A percentile compares a stretch with the other conserved stretches of the same genome.
phyloP scores from a whole-genome alignment of 1,140 invertebrate genomes.

The Pentalonia nigronervosa region DNA sequence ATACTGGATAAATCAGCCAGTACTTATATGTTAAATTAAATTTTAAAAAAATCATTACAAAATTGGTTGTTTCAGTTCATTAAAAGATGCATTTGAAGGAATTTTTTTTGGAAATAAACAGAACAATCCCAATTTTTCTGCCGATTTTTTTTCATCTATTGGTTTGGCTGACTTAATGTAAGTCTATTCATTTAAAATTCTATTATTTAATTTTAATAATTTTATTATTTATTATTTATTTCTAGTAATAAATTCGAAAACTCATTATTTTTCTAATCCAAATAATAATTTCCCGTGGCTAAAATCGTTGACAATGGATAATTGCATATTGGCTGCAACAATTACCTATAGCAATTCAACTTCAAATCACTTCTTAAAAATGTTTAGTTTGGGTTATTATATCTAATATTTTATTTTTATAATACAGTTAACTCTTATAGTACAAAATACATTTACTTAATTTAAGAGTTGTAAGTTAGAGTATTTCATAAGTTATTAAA shows the following conservation, averaged over 20 bases:
- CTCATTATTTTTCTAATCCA: not conserved
- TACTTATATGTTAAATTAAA: not conserved
- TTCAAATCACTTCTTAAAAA: not conserved
- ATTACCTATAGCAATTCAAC: not conserved
- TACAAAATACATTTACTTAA: constrained; percentile 8
- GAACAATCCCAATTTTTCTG: constrained; percentile 95
- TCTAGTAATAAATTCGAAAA: not conserved
- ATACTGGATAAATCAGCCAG: not conserved
- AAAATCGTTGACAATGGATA: not conserved
- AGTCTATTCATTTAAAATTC: constrained; percentile 61
- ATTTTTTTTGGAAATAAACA: constrained; percentile 96
- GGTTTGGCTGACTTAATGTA: constrained; percentile 93
- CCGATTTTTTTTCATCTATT: constrained; percentile 99
- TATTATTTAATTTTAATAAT: not conserved
- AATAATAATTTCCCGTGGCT: not conserved
- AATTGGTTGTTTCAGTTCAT: constrained; percentile 71
- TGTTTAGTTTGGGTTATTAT: not conserved
- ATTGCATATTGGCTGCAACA: not conserved
- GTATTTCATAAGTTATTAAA: not conserved
- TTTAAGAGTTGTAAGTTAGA: not conserved
- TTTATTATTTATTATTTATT: not conserved
- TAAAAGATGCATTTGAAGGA: constrained; percentile 88
- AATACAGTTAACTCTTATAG: not conserved
- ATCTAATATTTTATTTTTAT: not conserved
- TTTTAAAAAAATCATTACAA: not conserved